phyloP scores from a whole-genome alignment of 2,888 invertebrate species.

The Venustoraphidia nigricollis region DNA sequence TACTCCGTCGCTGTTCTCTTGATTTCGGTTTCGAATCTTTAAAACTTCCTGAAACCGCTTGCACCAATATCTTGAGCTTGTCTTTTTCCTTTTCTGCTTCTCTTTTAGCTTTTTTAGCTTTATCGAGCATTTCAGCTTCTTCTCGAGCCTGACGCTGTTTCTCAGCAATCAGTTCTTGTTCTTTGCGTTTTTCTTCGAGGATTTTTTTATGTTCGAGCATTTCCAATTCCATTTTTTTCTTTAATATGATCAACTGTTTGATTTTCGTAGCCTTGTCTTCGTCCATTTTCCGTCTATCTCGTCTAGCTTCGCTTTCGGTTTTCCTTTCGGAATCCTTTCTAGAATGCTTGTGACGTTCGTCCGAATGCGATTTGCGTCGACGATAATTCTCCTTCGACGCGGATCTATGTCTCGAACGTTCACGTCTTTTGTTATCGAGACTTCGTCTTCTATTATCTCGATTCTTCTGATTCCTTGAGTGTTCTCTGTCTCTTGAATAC shows the following conservation, averaged over 20 bases:
- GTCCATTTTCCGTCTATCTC: conserved; percentile 11
- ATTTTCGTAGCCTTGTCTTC: conserved; percentile 21
- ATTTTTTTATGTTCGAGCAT: conserved; percentile 38
- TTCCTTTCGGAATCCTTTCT: conserved; percentile 11
- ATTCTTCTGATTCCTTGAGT: conserved; percentile 11
- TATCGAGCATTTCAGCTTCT: conserved; percentile 29
- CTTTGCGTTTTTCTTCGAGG: conserved; percentile 27
- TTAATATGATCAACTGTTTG: conserved; percentile 31
- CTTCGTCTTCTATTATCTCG: conserved; percentile 12
- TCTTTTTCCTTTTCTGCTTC: conserved; percentile 25
- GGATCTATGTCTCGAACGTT: too few relatives aligned
- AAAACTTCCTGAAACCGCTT: not conserved
- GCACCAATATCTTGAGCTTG: conserved; percentile 17
- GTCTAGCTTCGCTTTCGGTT: conserved; percentile 13
- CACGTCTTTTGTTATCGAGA: too few relatives aligned
- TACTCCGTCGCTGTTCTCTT: not conserved
- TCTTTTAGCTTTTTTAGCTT: conserved; percentile 26
- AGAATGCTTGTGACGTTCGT: not conserved
- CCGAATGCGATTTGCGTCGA: not conserved
- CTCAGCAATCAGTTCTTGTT: conserved; percentile 20
- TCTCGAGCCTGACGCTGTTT: conserved; percentile 28
- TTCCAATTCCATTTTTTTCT: conserved; percentile 43
- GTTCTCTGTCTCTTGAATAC: too few relatives aligned
- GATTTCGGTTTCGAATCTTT: not conserved
- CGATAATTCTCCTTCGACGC: not conserved